Base-by-base conservation (phyloP, 2,113 vertebrate species). In the Oryzias woworae region DNA sequence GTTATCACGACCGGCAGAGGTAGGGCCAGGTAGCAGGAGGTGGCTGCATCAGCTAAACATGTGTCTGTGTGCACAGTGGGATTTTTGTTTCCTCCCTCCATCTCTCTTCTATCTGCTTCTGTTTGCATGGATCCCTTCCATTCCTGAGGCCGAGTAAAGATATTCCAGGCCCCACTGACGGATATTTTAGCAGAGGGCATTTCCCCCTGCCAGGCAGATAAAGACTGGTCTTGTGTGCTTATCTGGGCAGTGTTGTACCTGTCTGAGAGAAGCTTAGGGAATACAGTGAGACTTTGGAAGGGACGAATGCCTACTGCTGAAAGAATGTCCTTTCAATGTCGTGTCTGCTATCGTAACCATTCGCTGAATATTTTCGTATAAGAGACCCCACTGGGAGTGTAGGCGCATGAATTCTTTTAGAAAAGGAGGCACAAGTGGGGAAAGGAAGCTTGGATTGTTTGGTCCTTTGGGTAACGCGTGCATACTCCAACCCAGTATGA, bases 141-240 rank as follows among this genome's bases (percentile, higher is more conserved):
- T 87, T 81, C 83, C 73, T 10, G 3, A 71, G 58, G 57, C 49
- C 66, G 65, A 83, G 63, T 84, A 77, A 81, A 82, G 88, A 80
- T 85, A 83, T 81, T 60, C 14, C 43, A 65, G 77, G 62, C 73
- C 72, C 77, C 64, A 42, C 78, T 55, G 65, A 81, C 52, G 71
- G 71, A 75, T 85, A 67, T 86, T 90, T 84, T 81, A 69, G 75
- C 58, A 65, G 51, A 20, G 75, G 22, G 71, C 75, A 52, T 49
- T 36, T 76, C 67, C 65, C 76, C 80, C 82, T 77, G 72, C 79
- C 77, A 72, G 74, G 73, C 72, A 82, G 86, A 91, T 89, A 89
- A 88, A 88, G 66, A 78, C 26, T 3, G 63, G 66, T 79, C 72
- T 68, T 45, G 76, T 83, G 72, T 77, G 73, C 79, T 90, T 84